Base-by-base conservation (phyloP, 92 coral and sea anemone genomes). In the Bergia puertoricense region DNA sequence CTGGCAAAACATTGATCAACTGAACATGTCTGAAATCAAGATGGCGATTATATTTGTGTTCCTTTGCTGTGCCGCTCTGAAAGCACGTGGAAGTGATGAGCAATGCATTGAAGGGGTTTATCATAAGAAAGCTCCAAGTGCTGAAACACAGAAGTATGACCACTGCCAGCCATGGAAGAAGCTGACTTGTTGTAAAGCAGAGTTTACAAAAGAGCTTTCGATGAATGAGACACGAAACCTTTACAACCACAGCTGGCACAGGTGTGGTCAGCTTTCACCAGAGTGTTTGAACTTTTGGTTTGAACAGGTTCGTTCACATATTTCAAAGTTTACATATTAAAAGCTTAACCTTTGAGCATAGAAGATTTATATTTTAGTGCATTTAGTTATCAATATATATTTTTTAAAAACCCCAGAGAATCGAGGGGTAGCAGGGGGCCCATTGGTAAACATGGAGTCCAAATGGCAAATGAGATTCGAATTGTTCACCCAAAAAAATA, bases 181-280 rank as follows among this genome's bases (percentile, higher is more conserved):
- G 0, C 89, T 90, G 51, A 85, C 93, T 40, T 96, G 99, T 67
- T 96, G 99, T 68, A 96, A 91, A 0, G 90, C 94, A 6, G 81
- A 82, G 6, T 92, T 95, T 86, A 95, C 98, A 2, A 93, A 46
- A 45, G 96, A 95, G 57, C 84, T 96, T 40, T 90, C 74, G 9
- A 81, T 66, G 37, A 90, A 93, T 37, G 87, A 94, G 50, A 85
- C 98, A 22, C 92, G 88, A 37, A 91, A 89, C 4, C 82, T 89
- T 50, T 96, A 96, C 94, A 96, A 93, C 76, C 96, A 95, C 76
- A 93, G 95, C 0, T 95, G 98, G 99, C 94, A 96, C 45, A 74
- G 85, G 16, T 96, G 99, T 77, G 96, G 92, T 6, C 81, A 89
- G 44, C 90, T 96, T 14, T 93, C 98, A 11, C 50, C 40, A 37